These are phyloP conservation scores for Drosophila tripunctata DNA, from an alignment of 2,888 invertebrate genomes.

Conservation along the genomic window DNA sequence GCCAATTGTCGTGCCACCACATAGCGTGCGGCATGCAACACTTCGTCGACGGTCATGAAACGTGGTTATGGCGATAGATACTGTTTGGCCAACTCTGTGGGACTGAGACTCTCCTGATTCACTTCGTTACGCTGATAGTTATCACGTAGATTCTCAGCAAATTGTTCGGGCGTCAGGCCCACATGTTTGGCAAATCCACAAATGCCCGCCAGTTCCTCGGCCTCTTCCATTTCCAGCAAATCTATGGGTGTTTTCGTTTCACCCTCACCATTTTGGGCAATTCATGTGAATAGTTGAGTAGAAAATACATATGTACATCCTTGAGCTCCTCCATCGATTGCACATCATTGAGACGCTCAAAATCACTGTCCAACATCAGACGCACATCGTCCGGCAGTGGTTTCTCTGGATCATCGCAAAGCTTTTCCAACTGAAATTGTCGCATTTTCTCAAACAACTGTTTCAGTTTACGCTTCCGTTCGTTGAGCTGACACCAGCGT, in stretches of 20 bases:
- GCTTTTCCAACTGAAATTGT: conserved; percentile 92
- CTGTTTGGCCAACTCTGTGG: conserved; percentile 92
- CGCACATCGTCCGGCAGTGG: conserved; percentile 93
- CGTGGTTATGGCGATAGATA: conserved; percentile 88
- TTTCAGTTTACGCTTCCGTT: conserved; percentile 92
- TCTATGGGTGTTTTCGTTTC: conserved; percentile 76
- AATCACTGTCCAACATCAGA: conserved; percentile 93
- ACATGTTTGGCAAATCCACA: conserved; percentile 94
- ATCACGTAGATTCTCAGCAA: conserved; percentile 97
- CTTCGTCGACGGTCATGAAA: conserved; percentile 91
- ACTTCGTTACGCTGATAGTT: conserved; percentile 98
- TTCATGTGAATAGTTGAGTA: conserved; percentile 95
- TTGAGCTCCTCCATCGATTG: conserved; percentile 95
- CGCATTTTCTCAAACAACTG: conserved; percentile 96
- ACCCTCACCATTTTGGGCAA: conserved; percentile 87
- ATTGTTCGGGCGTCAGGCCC: conserved; percentile 96
- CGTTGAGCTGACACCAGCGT: conserved; percentile 96
- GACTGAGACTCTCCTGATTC: conserved; percentile 95
- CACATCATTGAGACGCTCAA: conserved; percentile 90
- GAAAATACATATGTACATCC: conserved; percentile 96
- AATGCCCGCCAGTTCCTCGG: conserved; percentile 91
- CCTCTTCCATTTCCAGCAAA: conserved; percentile 86
- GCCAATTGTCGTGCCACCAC: conserved; percentile 98
- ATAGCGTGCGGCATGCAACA: conserved; percentile 94
- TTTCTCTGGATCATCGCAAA: conserved; percentile 92